Conservation (phyloP, 2,888 invertebrate species). For the Lasioglossum malachurum region DNA sequence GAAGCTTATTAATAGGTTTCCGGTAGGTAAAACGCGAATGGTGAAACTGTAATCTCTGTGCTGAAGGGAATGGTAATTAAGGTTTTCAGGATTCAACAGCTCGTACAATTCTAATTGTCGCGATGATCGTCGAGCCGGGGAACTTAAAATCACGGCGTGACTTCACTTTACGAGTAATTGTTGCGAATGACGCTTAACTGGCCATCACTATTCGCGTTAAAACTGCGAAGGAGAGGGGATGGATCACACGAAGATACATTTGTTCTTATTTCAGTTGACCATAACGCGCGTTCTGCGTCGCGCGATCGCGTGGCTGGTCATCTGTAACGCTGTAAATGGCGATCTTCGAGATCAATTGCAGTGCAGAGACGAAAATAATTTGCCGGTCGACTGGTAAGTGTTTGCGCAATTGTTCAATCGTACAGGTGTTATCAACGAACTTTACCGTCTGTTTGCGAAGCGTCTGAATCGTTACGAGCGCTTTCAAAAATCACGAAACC, state of each 20-base stretch:
- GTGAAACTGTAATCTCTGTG: background rate
- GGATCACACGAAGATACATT: background rate
- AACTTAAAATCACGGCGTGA: slow-evolving; percentile 1
- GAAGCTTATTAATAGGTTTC: background rate
- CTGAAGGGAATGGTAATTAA: background rate
- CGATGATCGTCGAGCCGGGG: background rate
- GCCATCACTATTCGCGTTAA: background rate
- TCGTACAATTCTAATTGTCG: background rate
- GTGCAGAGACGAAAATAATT: slow-evolving; percentile 88
- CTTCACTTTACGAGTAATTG: slow-evolving; percentile 10
- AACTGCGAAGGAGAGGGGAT: background rate
- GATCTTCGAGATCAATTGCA: slow-evolving; percentile 57
- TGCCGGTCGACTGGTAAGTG: slow-evolving; percentile 90
- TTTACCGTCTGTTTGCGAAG: background rate
- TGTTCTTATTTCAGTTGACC: background rate
- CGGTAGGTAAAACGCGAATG: background rate
- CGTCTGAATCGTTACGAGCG: background rate
- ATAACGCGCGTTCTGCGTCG: slow-evolving; percentile 18
- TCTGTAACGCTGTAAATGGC: background rate
- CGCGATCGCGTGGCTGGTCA: slow-evolving; percentile 17
- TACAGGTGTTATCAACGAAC: background rate
- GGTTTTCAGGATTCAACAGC: background rate
- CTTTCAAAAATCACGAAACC: background rate
- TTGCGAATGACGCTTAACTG: background rate
- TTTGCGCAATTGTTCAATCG: background rate